phyloP scores from a whole-genome alignment of 2,797 vertebrate genomes.

The Enteromius argenteus region DNA sequence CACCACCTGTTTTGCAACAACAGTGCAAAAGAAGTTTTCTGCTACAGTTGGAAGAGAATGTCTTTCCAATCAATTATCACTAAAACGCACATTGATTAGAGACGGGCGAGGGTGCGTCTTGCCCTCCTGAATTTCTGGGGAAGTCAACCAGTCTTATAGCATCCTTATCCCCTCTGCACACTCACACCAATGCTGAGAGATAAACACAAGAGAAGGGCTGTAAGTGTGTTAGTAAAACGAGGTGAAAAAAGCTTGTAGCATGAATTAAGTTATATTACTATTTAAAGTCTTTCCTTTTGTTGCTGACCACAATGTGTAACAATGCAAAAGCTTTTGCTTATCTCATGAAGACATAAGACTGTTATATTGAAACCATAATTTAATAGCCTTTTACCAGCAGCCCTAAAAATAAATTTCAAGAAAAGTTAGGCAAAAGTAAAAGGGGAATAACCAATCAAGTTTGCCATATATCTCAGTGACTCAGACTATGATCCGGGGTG shows the following conservation, averaged over 20 bases:
- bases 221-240: not conserved
- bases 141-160: slow-evolving; percentile 27
- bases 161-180: slow-evolving; percentile 66
- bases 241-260: not conserved
- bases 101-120: slow-evolving; percentile 19
- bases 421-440: not conserved
- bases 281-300: not conserved
- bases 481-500: not conserved
- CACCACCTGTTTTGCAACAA: not conserved
- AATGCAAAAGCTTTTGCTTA: not conserved
- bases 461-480: slow-evolving; percentile 18
- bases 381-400: not conserved
- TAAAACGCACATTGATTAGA: slow-evolving; percentile 13
- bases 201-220: slow-evolving; percentile 61
- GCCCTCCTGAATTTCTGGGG: slow-evolving; percentile 28
- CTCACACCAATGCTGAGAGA: slow-evolving; percentile 53
- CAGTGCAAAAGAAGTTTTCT: not conserved
- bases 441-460: not conserved
- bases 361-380: not conserved
- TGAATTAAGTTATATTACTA: not conserved
- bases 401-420: not conserved
- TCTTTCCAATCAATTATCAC: slow-evolving; percentile 28
- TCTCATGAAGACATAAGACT: not conserved
- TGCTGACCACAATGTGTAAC: not conserved
- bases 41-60: not conserved